Conservation (phyloP, 2,797 vertebrate genomes). For the Protosalanx chinensis region DNA sequence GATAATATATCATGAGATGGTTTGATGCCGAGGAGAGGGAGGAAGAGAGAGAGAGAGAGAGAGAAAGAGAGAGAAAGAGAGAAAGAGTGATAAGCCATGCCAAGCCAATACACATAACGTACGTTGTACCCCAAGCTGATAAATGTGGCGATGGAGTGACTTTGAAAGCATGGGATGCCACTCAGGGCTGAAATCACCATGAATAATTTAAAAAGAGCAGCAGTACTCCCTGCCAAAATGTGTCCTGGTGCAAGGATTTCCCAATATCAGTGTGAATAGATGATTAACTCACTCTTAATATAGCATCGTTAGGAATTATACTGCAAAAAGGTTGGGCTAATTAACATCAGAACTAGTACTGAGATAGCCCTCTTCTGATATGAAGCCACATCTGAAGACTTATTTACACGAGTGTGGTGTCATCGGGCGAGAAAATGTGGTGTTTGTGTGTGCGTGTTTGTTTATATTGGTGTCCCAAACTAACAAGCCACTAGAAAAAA, state of each 20-base stretch:
- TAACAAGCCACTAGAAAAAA: conserved; percentile 57
- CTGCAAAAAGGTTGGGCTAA: conserved; percentile 67
- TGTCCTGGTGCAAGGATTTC: conserved; percentile 43
- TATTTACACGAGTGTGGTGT: conserved; percentile 51
- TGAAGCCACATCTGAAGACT: conserved; percentile 57
- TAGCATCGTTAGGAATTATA: conserved; percentile 38
- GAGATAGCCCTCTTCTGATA: conserved; percentile 55
- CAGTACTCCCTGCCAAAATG: conserved; percentile 40
- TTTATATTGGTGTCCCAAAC: conserved; percentile 25
- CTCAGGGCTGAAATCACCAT: conserved; percentile 39
- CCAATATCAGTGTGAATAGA: conserved; percentile 56
- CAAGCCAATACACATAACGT: conserved; percentile 37
- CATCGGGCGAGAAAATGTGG: conserved; percentile 34
- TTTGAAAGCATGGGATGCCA: conserved; percentile 59
- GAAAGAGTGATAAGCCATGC: conserved; percentile 23
- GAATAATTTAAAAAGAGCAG: conserved; percentile 60
- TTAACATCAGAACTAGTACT: conserved; percentile 62
- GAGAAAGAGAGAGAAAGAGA: conserved; percentile 15
- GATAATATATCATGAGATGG: conserved; percentile 27
- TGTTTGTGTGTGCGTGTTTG: conserved; percentile 11
- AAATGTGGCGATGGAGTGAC: conserved; percentile 49
- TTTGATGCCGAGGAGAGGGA: conserved; percentile 38
- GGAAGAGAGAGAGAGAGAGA: conserved; percentile 12
- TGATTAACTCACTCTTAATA: conserved; percentile 53
- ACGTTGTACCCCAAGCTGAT: conserved; percentile 46